A percentile compares a stretch with the other conserved stretches of the same genome.
These are phyloP conservation scores for Cyclophora punctaria DNA, from an alignment of 2,888 invertebrate genomes.

Conservation along the genomic window DNA sequence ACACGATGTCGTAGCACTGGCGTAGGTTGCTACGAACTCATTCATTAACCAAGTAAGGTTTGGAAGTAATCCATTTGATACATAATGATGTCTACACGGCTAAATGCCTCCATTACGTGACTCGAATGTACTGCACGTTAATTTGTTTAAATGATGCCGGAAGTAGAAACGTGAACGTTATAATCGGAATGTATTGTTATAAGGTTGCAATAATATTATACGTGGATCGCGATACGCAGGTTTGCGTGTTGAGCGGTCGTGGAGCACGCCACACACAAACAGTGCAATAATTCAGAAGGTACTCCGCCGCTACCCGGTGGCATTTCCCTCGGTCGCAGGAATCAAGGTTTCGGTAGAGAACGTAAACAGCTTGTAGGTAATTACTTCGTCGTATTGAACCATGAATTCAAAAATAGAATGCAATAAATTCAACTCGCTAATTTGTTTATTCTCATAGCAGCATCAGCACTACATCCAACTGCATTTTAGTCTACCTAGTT, in stretches of 20 bases:
- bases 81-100: too few relatives aligned
- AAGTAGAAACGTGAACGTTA: slow-evolving; percentile 17
- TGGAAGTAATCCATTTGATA: too few relatives aligned
- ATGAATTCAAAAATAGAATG: too few relatives aligned
- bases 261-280: slow-evolving; percentile 42
- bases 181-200: slow-evolving; percentile 26
- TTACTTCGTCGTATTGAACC: slow-evolving; percentile 1
- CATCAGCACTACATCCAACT: too few relatives aligned
- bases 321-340: slow-evolving; percentile 17
- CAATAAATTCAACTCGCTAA: too few relatives aligned
- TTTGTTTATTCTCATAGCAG: too few relatives aligned
- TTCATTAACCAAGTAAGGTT: too few relatives aligned
- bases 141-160: slow-evolving; percentile 16
- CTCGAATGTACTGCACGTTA: not conserved
- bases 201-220: slow-evolving; percentile 12
- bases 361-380: slow-evolving; percentile 13
- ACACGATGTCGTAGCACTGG: too few relatives aligned
- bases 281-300: slow-evolving; percentile 34
- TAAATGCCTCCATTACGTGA: too few relatives aligned
- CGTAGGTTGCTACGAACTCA: too few relatives aligned
- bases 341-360: slow-evolving; percentile 18
- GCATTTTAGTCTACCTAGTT: too few relatives aligned
- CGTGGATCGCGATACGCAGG: slow-evolving; percentile 26
- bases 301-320: slow-evolving; percentile 5
- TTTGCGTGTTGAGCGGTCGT: slow-evolving; percentile 37